Evolutionary conservation across 1,140 invertebrate species (phyloP).

Genomic region (Metaphire vulgaris): DNA sequence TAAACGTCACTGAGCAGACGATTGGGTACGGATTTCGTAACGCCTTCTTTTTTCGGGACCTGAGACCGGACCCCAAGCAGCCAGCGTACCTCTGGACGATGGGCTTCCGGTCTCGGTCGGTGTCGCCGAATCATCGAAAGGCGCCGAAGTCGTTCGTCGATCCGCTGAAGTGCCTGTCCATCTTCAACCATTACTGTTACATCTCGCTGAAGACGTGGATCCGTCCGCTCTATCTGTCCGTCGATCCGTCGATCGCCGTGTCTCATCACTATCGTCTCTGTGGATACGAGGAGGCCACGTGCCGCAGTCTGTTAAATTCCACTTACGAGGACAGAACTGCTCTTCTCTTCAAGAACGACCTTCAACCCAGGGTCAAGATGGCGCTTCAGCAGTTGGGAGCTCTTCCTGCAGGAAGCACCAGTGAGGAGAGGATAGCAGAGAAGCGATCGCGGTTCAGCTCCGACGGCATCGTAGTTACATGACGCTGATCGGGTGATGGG

Average conservation of each 20-base stretch:
- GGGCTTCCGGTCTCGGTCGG: neutral
- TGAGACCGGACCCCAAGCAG: neutral
- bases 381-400: neutral
- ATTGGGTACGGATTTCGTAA: conserved; percentile 1
- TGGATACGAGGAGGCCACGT: neutral
- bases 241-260: neutral
- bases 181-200: conserved; percentile 14
- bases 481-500: neutral
- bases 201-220: neutral
- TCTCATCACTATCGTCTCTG: conserved; percentile 14
- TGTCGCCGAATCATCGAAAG: neutral
- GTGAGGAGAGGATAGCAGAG: too few relatives aligned
- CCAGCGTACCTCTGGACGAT: neutral
- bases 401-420: neutral
- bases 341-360: neutral
- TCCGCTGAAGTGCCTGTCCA: conserved; percentile 10
- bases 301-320: neutral
- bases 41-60: conserved; percentile 8
- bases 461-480: neutral
- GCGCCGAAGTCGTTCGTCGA: conserved; percentile 16
- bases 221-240: neutral
- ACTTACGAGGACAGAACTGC: neutral
- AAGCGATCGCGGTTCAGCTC: neutral
- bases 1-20: neutral
- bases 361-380: neutral